These are phyloP conservation scores for Propithecus deckenii DNA, from an alignment of 2,797 vertebrate species.

Conservation along the genomic window DNA sequence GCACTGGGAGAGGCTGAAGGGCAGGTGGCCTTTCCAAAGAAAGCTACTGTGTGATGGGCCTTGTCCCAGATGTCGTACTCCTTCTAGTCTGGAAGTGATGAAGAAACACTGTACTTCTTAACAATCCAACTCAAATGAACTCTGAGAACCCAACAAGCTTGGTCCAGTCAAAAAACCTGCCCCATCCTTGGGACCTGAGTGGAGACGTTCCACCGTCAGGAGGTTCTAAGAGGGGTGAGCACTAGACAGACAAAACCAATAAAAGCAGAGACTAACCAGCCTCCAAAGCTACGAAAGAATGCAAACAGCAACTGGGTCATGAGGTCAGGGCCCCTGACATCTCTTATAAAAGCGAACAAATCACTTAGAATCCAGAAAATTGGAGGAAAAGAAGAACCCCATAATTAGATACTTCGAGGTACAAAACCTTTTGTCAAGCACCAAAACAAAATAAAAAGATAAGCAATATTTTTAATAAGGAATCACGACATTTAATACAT, in stretches of 20 bases:
- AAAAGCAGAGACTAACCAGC: background rate
- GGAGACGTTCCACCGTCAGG: accelerated
- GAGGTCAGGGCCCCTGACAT: background rate
- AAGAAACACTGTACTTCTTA: background rate
- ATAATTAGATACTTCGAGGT: background rate
- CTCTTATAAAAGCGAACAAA: background rate
- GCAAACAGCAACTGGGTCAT: background rate
- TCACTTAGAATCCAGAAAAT: background rate
- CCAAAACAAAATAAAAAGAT: background rate
- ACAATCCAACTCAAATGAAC: background rate
- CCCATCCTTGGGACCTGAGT: accelerated
- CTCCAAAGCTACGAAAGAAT: background rate
- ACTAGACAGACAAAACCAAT: too few species aligned
- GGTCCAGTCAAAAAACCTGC: background rate
- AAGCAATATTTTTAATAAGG: background rate
- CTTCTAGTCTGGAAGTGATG: background rate
- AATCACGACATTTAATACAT: background rate
- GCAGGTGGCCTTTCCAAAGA: too few species aligned
- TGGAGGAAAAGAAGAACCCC: background rate
- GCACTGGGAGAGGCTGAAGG: background rate
- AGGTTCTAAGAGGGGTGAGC: background rate
- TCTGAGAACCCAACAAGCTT: background rate
- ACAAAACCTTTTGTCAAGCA: background rate
- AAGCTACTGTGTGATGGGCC: too few species aligned
- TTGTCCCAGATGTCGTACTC: background rate